Percentiles rank a stretch among this genome's conserved stretches.
These are phyloP conservation scores for Branchellion lobata DNA, from an alignment of 2,888 invertebrate species.

Conservation along the genomic window DNA sequence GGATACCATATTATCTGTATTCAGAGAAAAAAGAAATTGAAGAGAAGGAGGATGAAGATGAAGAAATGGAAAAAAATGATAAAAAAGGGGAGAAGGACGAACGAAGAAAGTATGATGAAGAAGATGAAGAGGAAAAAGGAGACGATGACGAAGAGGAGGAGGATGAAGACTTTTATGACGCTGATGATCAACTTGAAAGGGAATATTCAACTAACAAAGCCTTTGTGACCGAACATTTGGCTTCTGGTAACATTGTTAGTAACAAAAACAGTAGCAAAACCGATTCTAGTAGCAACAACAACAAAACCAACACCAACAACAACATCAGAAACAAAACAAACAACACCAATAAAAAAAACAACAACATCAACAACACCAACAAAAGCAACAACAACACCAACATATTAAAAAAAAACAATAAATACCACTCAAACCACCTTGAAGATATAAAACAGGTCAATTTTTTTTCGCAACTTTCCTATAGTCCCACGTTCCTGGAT, in stretches of 20 bases:
- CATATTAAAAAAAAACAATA: background rate
- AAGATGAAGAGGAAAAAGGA: background rate
- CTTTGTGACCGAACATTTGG: background rate
- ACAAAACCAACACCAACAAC: background rate
- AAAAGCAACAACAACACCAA: background rate
- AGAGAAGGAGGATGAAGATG: too few species aligned
- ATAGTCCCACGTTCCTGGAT: too few species aligned
- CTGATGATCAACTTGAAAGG: too few species aligned
- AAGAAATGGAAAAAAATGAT: too few species aligned
- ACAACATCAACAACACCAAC: background rate
- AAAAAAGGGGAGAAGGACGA: too few species aligned
- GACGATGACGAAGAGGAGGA: too few species aligned
- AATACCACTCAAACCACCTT: background rate
- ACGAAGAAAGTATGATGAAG: too few species aligned
- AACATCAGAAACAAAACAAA: background rate
- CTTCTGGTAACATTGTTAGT: background rate
- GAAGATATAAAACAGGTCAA: too few species aligned
- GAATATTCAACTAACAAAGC: background rate
- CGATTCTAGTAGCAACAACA: background rate
- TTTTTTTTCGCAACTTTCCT: too few species aligned
- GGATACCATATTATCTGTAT: too few species aligned
- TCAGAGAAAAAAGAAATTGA: too few species aligned
- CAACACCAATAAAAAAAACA: background rate
- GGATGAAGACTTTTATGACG: too few species aligned
- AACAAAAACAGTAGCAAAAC: background rate